Evolutionary conservation across 2,797 vertebrate genomes (phyloP), one percentile per base, ranked within the genome.

Genomic region (Urophycis tenuis): DNA sequence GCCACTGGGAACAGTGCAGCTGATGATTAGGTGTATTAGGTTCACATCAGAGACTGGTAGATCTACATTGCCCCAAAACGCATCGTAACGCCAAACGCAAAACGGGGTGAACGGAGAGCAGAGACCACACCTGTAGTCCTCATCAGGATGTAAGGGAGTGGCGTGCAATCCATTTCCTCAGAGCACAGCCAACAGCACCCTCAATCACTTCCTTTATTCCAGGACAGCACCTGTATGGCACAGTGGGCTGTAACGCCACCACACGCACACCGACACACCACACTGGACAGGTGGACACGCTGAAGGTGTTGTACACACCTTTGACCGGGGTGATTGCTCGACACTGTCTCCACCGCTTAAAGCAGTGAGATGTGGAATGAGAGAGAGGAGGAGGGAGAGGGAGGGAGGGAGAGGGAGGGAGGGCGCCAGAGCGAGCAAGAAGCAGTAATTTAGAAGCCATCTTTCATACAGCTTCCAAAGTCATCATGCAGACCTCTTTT

Each of bases 391-490:
- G 69, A 15, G 29, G 1, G 14, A 17, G 69, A 32, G 69, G 3
- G 30, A 71, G 30, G 32, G 69, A 32, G 29, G n/a, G n/a, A n/a
- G n/a, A n/a, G n/a, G n/a, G n/a, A n/a, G n/a, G n/a, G n/a, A n/a
- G n/a, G n/a, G n/a, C n/a, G n/a, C n/a, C n/a, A n/a, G n/a, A n/a
- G n/a, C n/a, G n/a, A 71, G 69, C 29, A 30, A 32, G 69, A 9
- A 71, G 29, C 29, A 8, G 85, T 88, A 86, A 90, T 86, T 88
- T 87, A 87, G 87, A 85, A 86, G 85, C 82, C 85, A 83, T 88
- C 89, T 86, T 87, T 86, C 80, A 81, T 83, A 86, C 86, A 84
- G 80, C 83, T 87, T 86, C 83, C 89, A 83, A 88, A 91, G 87
- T 90, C 88, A 88, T 90, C 69, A 71, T 30, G 30, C 15, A 71